Evolutionary conservation across 2,113 vertebrate species (phyloP), one percentile per base, ranked within the genome.

Genomic region (Alosa alosa): DNA sequence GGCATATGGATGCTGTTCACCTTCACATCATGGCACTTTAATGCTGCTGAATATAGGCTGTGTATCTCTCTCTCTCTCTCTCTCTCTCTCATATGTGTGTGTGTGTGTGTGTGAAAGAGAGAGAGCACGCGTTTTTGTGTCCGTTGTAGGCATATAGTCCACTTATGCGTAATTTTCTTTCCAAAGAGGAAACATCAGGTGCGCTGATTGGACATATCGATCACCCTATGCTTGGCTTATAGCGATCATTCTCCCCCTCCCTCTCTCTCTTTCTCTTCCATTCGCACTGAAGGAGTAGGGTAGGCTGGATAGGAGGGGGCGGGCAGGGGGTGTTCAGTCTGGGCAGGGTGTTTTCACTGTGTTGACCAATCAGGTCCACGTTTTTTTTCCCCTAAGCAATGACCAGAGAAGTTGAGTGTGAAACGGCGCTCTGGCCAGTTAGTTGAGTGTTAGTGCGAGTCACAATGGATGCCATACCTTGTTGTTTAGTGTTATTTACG

Each of bases 311-410:
- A 72, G 25, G n/a, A 36, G 55, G 55, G 47, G 64, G 64, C 64
- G 64, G 64, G 64, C 13, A 22, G 18, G 64, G 64, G 64, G 64
- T 72, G 64, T 72, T 72, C 50, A 47, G 8, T 49, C 18, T 90
- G 87, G 90, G 90, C 85, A 88, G 86, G 18, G 86, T 84, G 15
- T 87, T 81, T 31, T 47, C 44, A 41, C 60, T 31, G 41, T 31
- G 57, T 50, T 86, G 86, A 68, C 90, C 90, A 90, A 89, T 88
- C 86, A 86, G 50, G 60, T 72, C 64, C 64, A 72, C 25, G n/a
- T 72, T 60, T 88, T 84, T 86, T 83, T 57, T 49, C 83, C 31
- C 55, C 82, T 82, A 52, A 82, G 84, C 84, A 25, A 83, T 86
- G 88, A 81, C 78, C 44, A 47, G 55, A 86, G 86, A 87, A 87